Conservation (phyloP, 2,797 vertebrate genomes). For the Macropodus opercularis region DNA sequence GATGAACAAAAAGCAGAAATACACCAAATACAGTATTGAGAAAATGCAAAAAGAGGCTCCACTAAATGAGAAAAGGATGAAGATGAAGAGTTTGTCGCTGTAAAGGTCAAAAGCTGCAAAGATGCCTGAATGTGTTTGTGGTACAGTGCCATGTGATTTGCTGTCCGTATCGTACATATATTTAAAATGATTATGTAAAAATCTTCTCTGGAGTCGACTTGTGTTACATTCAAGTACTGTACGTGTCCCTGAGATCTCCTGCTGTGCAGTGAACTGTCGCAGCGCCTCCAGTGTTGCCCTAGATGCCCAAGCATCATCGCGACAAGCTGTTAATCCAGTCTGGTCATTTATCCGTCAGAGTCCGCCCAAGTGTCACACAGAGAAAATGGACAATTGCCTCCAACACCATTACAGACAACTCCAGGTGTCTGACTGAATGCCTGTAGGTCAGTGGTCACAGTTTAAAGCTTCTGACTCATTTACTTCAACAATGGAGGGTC, state of each 20-base stretch:
- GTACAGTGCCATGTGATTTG: slow-evolving; percentile 1
- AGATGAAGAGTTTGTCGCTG: not conserved
- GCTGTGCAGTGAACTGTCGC: slow-evolving; percentile 6
- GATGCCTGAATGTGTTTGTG: not conserved
- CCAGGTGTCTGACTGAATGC: slow-evolving; percentile 42
- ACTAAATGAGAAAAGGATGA: not conserved
- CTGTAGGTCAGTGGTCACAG: slow-evolving; percentile 24
- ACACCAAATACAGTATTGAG: not conserved
- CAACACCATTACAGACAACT: slow-evolving; percentile 37
- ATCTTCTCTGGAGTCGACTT: slow-evolving; percentile 16
- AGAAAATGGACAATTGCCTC: slow-evolving; percentile 32
- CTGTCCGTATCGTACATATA: not conserved
- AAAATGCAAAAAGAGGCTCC: not conserved
- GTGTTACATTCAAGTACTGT: slow-evolving; percentile 22
- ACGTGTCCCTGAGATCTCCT: slow-evolving; percentile 1
- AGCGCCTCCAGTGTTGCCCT: slow-evolving; percentile 1
- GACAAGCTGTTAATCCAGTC: slow-evolving; percentile 61
- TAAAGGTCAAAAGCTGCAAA: slow-evolving; percentile 1
- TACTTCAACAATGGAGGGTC: slow-evolving; percentile 33
- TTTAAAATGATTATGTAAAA: slow-evolving; percentile 22
- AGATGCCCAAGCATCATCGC: slow-evolving; percentile 50
- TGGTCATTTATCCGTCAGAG: slow-evolving; percentile 46
- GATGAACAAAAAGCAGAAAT: slow-evolving; percentile 8
- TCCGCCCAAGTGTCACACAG: slow-evolving; percentile 26
- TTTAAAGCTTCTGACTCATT: slow-evolving; percentile 42